Evolutionary conservation across 2,113 vertebrate genomes (phyloP).

Genomic region (Calonectris borealis): DNA sequence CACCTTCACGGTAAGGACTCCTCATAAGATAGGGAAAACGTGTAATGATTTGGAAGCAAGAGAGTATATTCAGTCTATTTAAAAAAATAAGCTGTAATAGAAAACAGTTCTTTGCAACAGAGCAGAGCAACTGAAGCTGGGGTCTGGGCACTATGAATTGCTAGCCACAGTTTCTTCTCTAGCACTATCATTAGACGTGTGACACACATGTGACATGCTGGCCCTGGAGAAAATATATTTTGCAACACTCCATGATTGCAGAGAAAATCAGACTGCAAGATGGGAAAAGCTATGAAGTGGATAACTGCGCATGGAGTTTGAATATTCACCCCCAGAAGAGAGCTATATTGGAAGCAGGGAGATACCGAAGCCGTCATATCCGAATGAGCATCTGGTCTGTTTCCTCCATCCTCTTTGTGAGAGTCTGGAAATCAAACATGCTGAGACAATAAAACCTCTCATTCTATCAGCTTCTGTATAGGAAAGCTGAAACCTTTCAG

Average conservation of each 20-base stretch:
- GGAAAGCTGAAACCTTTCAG: constrained; percentile 54
- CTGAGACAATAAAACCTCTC: constrained; percentile 33
- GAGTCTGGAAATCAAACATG: constrained; percentile 15
- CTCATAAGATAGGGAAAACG: not conserved
- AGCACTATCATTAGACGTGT: not conserved
- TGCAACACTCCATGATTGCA: not conserved
- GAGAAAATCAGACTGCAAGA: not conserved
- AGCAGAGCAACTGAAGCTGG: not conserved
- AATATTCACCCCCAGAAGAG: not conserved
- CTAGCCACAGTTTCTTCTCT: not conserved
- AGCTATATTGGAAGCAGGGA: not conserved
- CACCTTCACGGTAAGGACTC: not conserved
- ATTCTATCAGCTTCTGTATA: constrained; percentile 38
- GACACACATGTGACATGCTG: not conserved
- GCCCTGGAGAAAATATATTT: not conserved
- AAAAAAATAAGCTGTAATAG: not conserved
- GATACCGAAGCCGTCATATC: not conserved
- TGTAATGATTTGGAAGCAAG: not conserved
- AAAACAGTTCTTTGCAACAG: not conserved
- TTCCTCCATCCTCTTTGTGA: constrained; percentile 28
- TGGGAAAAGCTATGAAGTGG: not conserved
- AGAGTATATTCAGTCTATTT: not conserved
- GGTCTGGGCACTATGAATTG: not conserved
- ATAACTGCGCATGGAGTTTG: not conserved
- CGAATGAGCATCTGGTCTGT: constrained; percentile 7